Base-by-base conservation (phyloP, 1,140 invertebrate genomes). In the Temnothorax nylanderi region DNA sequence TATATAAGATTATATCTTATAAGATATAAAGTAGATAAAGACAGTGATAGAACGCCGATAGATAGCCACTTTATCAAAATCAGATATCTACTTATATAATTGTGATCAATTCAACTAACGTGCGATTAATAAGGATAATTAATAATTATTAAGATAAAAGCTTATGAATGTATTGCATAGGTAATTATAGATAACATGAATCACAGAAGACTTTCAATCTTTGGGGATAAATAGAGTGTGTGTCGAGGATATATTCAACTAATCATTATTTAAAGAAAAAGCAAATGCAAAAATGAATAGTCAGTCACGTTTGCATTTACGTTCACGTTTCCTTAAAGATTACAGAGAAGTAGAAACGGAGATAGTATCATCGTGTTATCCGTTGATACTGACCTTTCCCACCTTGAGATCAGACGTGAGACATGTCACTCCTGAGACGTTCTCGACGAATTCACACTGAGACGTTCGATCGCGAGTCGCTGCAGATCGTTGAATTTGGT, bases 401-500 rank as follows among this genome's bases (percentile, higher is more conserved):
- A 69, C 82, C 34, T 26, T 21, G n/a, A 47, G n/a, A n/a, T 16
- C 10, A 34, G 18, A 67, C 51, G 49, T 13, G 13, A 47, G 41
- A 32, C 16, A 60, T 13, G 13, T 6, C 32, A 34, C 2, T 67
- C 32, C 10, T 49, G 34, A 54, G 6, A 74, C 5, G 16, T 7
- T 58, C 18, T 51, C 41, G n/a, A 32, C 10, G 74, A 67, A 16
- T 47, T 44, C 60, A 60, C 11, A n/a, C 2, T 10, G 41, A 26
- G 26, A 32, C 16, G 60, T 11, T 76, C 56, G 21, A 26, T 49
- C 13, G 37, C 18, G 74, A 56, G 21, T 54, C 62, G 62, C 64
- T 41, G 81, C 47, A 76, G 72, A 85, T 87, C 87, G 96, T 95
- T 96, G 96, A 95, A 90, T 94, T 95, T 94, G 96, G 97, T 97